Conservation (phyloP, 2,113 vertebrate species). For the Oreochromis niloticus region DNA sequence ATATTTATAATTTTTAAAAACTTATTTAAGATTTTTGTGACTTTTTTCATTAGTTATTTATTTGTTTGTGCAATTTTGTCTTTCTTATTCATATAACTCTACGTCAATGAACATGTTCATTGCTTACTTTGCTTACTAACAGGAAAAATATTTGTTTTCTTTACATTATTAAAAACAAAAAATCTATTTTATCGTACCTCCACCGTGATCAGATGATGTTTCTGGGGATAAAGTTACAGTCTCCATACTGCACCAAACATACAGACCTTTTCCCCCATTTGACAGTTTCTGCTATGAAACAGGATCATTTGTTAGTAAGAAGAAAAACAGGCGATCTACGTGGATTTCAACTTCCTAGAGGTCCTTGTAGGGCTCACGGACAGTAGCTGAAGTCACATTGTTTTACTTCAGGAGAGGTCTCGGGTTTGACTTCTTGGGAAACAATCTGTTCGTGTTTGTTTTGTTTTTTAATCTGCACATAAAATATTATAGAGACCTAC, state of each 20-base stretch:
- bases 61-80: not conserved
- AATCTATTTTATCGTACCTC: not conserved
- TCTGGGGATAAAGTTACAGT: not conserved
- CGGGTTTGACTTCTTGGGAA: not conserved
- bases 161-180: not conserved
- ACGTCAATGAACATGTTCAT: not conserved
- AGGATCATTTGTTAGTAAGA: not conserved
- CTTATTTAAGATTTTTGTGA: fast-evolving
- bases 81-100: not conserved
- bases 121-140: not conserved
- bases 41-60: not conserved
- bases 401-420: not conserved
- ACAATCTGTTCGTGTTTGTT: not conserved
- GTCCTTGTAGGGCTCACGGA: not conserved
- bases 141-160: not conserved
- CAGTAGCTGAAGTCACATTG: not conserved
- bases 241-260: not conserved
- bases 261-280: not conserved
- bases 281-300: not conserved
- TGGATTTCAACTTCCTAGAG: not conserved
- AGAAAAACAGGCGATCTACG: not conserved
- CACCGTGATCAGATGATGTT: not conserved
- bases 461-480: not conserved
- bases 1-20: not conserved
- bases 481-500: not conserved